Evolutionary conservation across 2,888 invertebrate species (phyloP).

Genomic region (Lycocerus yunnanus): DNA sequence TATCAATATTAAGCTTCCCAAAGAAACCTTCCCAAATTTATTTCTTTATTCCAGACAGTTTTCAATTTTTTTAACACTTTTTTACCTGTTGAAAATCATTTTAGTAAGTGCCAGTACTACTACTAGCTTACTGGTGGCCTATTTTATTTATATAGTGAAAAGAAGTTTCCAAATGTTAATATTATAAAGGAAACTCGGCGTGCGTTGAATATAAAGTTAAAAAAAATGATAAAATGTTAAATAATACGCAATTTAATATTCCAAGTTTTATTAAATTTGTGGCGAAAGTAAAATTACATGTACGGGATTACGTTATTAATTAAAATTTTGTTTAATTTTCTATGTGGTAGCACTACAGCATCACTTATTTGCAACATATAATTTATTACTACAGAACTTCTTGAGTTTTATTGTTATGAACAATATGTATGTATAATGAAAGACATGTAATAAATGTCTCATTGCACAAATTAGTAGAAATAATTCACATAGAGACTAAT

Average conservation of each 20-base stretch:
- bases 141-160: neutral
- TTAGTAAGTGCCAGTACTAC: neutral
- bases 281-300: neutral
- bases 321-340: too few relatives aligned
- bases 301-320: too few relatives aligned
- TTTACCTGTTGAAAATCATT: neutral
- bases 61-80: neutral
- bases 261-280: neutral
- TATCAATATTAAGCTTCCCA: neutral
- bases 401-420: too few relatives aligned
- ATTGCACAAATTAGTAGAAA: too few relatives aligned
- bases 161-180: neutral
- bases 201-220: neutral
- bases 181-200: neutral
- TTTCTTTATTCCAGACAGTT: neutral
- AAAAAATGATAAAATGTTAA: neutral
- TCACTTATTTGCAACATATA: too few relatives aligned
- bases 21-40: neutral
- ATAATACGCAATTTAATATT: neutral
- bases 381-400: too few relatives aligned
- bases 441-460: too few relatives aligned
- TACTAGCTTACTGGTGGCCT: neutral
- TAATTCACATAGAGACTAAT: too few relatives aligned
- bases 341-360: too few relatives aligned
- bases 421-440: too few relatives aligned